These are phyloP conservation scores for Chlorodrepanis virens DNA, from an alignment of 2,113 vertebrate species.

Conservation along the genomic window DNA sequence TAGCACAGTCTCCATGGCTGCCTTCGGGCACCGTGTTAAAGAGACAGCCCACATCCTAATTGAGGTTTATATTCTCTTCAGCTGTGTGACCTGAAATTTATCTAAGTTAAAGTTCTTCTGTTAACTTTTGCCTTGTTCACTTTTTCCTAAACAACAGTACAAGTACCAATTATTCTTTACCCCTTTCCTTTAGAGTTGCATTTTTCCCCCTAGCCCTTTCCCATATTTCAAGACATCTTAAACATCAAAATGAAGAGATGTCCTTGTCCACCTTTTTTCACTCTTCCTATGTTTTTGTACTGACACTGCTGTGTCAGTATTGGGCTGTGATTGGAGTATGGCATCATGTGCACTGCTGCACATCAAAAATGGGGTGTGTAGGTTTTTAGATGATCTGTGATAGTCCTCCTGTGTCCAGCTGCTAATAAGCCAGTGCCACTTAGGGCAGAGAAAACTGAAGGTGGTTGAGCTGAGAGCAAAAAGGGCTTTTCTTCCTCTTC, in stretches of 20 bases:
- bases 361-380: neutral
- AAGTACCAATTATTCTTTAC: neutral
- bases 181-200: neutral
- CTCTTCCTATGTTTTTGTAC: neutral
- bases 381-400: neutral
- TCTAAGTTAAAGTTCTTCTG: neutral
- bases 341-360: rapidly evolving
- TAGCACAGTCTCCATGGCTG: neutral
- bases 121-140: neutral
- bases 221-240: neutral
- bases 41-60: neutral
- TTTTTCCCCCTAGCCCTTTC: neutral
- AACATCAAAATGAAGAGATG: neutral
- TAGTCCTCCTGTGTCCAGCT: neutral
- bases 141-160: neutral
- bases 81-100: neutral
- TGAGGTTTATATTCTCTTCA: neutral
- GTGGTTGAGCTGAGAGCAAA: neutral
- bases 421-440: neutral
- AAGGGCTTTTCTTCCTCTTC: neutral
- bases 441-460: neutral
- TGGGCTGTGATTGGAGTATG: neutral
- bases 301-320: rapidly evolving
- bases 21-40: neutral
- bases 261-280: neutral